Percentiles rank a stretch among this genome's conserved stretches.
phyloP scores from a whole-genome alignment of 2,888 invertebrate genomes.

The Oxycera nigricornis region DNA sequence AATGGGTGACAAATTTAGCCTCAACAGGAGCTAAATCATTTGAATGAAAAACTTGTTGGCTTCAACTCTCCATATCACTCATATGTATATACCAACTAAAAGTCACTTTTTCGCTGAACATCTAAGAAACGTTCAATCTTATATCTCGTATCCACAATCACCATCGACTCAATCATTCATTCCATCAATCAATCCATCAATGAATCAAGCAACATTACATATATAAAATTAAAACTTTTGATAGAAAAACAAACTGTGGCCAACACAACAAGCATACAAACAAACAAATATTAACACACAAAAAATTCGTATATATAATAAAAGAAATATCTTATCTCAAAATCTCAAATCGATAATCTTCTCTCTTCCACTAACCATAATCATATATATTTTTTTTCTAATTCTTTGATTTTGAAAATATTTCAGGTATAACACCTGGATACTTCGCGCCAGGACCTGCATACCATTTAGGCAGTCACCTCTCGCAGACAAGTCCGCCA shows the following conservation, averaged over 20 bases:
- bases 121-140: too few species aligned
- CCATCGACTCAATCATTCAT: too few species aligned
- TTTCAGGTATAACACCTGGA: slow-evolving; percentile 61
- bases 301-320: neutral
- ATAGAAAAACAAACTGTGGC: neutral
- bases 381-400: slow-evolving; percentile 49
- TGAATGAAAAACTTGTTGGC: too few species aligned
- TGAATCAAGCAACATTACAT: slow-evolving; percentile 13
- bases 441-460: slow-evolving; percentile 63
- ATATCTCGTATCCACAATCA: too few species aligned
- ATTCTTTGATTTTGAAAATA: neutral
- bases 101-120: too few species aligned
- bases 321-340: neutral
- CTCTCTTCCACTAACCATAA: neutral
- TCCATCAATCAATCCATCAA: slow-evolving; percentile 23
- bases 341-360: slow-evolving; percentile 11
- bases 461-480: slow-evolving; percentile 63
- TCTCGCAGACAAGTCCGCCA: slow-evolving; percentile 60
- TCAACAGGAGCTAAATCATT: too few species aligned
- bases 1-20: too few species aligned
- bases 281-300: neutral
- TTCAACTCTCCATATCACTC: too few species aligned
- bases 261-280: neutral
- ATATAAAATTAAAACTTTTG: slow-evolving; percentile 1
- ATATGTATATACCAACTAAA: too few species aligned